These are phyloP conservation scores for Tromatobia lineatoria DNA, from an alignment of 2,888 invertebrate species.

Conservation along the genomic window DNA sequence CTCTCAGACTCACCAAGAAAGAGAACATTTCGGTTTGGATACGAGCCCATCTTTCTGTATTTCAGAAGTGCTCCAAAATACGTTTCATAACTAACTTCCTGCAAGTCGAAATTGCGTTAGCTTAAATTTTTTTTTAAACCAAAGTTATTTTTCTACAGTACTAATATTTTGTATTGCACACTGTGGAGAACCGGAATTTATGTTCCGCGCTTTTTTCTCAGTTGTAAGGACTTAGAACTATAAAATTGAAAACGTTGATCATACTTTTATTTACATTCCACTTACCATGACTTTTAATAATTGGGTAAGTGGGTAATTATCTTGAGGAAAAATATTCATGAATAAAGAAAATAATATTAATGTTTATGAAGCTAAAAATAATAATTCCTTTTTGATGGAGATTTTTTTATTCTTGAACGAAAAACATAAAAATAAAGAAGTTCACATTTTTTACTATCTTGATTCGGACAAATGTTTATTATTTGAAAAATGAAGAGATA, in stretches of 20 bases:
- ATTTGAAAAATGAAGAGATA: too few species aligned
- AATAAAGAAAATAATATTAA: background rate
- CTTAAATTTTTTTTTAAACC: background rate
- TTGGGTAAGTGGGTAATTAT: background rate
- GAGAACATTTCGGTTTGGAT: slow-evolving; percentile 45
- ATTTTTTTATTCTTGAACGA: too few species aligned
- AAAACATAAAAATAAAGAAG: too few species aligned
- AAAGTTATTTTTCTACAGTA: background rate
- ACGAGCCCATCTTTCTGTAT: slow-evolving; percentile 20
- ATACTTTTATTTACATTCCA: background rate
- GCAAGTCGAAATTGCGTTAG: background rate
- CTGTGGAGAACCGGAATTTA: background rate
- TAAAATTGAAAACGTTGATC: too few species aligned
- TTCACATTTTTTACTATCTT: too few species aligned
- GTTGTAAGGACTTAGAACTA: background rate
- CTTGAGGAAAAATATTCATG: background rate
- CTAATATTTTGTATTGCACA: background rate
- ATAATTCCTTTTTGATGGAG: too few species aligned
- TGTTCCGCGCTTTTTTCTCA: background rate
- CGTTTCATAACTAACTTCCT: slow-evolving; percentile 3
- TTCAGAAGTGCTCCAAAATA: background rate
- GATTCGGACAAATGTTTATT: too few species aligned
- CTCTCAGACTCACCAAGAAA: slow-evolving; percentile 45
- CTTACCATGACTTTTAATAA: background rate
- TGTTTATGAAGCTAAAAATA: background rate